Percentiles rank a stretch among this genome's conserved stretches.
These are phyloP conservation scores for Encarsia formosa DNA, from an alignment of 2,888 invertebrate genomes.

Conservation along the genomic window DNA sequence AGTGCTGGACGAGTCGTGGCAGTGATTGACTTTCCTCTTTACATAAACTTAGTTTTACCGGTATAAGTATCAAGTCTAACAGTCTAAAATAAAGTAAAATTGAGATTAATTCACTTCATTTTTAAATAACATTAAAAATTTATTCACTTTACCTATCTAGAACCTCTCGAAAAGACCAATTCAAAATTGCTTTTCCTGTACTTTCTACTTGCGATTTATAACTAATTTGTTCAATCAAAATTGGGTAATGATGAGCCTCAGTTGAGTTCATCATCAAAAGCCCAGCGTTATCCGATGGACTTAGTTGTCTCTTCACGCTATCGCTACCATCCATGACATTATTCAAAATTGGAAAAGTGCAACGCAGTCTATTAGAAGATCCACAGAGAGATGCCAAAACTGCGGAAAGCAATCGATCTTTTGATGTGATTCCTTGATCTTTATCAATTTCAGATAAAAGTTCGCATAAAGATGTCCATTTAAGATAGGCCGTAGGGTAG, in stretches of 20 bases:
- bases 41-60: conserved; percentile 62
- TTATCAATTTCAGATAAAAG: conserved; percentile 68
- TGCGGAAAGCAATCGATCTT: conserved; percentile 69
- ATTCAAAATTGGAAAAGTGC: conserved; percentile 69
- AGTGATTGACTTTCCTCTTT: conserved; percentile 56
- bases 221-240: conserved; percentile 75
- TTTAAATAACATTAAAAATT: background rate
- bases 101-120: background rate
- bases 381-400: conserved; percentile 82
- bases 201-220: conserved; percentile 59
- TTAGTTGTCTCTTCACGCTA: conserved; percentile 56
- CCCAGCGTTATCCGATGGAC: conserved; percentile 67
- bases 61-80: conserved; percentile 75
- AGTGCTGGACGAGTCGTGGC: conserved; percentile 61
- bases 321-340: conserved; percentile 53
- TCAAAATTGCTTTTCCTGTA: conserved; percentile 44
- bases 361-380: conserved; percentile 68
- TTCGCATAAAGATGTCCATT: conserved; percentile 89
- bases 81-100: conserved; percentile 52
- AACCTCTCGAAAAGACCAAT: conserved; percentile 75
- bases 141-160: conserved; percentile 55
- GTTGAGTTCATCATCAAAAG: conserved; percentile 64
- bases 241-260: conserved; percentile 70
- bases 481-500: conserved; percentile 87
- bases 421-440: conserved; percentile 53